Evolutionary conservation across 2,113 vertebrate species (phyloP).

Genomic region (Serinus canaria): DNA sequence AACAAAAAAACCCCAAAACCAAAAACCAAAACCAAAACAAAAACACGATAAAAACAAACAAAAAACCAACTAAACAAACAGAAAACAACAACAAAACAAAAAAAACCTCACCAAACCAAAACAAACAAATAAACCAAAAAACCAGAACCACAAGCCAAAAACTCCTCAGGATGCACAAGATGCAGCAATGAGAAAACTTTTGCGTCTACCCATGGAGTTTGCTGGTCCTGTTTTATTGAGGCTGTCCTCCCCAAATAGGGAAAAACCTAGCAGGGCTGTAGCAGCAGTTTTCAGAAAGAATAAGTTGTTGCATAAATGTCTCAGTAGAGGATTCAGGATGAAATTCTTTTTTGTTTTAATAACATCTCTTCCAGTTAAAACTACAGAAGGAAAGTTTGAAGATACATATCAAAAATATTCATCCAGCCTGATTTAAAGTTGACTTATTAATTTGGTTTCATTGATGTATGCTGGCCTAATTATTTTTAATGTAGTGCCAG

Average conservation of each 20-base stretch:
- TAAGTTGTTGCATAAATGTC: background rate
- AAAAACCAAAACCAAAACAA: background rate
- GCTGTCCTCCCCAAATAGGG: background rate
- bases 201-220: background rate
- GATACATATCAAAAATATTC: background rate
- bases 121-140: background rate
- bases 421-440: background rate
- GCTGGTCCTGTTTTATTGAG: background rate
- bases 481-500: background rate
- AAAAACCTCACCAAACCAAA: no score
- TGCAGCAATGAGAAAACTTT: background rate
- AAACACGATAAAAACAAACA: no score
- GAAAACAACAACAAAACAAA: background rate
- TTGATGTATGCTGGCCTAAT: background rate
- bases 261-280: background rate
- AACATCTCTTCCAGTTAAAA: background rate
- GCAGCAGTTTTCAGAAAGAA: background rate
- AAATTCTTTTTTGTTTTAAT: background rate
- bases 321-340: background rate
- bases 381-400: background rate
- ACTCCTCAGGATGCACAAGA: background rate
- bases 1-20: no score
- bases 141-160: accelerated
- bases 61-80: background rate
- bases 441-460: background rate